Evolutionary conservation across 1,140 invertebrate species (phyloP).

Genomic region (Panagrolaimus sp.): DNA sequence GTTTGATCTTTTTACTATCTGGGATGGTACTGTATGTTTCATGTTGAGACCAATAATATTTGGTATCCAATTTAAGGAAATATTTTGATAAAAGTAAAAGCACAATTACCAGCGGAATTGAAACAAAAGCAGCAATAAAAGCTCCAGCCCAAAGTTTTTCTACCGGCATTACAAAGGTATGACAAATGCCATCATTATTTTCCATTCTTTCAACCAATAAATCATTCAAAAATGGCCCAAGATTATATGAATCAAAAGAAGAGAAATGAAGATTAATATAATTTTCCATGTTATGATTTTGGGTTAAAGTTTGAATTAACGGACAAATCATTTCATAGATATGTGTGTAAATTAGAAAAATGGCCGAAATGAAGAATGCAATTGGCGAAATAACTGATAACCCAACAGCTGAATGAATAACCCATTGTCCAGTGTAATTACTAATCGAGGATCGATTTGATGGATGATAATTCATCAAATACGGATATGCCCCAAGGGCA

Average conservation of each 20-base stretch:
- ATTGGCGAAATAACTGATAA: slow-evolving; percentile 23
- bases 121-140: slow-evolving; percentile 19
- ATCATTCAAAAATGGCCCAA: slow-evolving; percentile 34
- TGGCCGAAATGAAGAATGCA: slow-evolving; percentile 21
- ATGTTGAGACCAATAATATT: slow-evolving; percentile 22
- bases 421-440: slow-evolving; percentile 19
- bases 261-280: slow-evolving; percentile 31
- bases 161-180: slow-evolving; percentile 19
- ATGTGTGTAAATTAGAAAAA: slow-evolving; percentile 26
- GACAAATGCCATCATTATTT: slow-evolving; percentile 30
- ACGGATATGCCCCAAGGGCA: slow-evolving; percentile 21
- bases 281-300: slow-evolving; percentile 36
- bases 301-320: slow-evolving; percentile 29
- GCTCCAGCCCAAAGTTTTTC: slow-evolving; percentile 27
- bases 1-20: slow-evolving; percentile 14
- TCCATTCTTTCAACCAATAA: slow-evolving; percentile 25
- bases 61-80: slow-evolving; percentile 23
- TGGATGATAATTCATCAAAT: slow-evolving; percentile 24
- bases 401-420: slow-evolving; percentile 11
- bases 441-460: slow-evolving; percentile 28
- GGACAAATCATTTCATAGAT: slow-evolving; percentile 27
- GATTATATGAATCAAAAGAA: slow-evolving; percentile 28
- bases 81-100: slow-evolving; percentile 30
- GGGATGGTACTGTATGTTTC: slow-evolving; percentile 27
- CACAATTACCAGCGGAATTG: slow-evolving; percentile 20